A percentile compares a stretch with the other conserved stretches of the same genome.
Evolutionary conservation across 2,888 invertebrate species (phyloP).

Genomic region (Alsophila aescularia): DNA sequence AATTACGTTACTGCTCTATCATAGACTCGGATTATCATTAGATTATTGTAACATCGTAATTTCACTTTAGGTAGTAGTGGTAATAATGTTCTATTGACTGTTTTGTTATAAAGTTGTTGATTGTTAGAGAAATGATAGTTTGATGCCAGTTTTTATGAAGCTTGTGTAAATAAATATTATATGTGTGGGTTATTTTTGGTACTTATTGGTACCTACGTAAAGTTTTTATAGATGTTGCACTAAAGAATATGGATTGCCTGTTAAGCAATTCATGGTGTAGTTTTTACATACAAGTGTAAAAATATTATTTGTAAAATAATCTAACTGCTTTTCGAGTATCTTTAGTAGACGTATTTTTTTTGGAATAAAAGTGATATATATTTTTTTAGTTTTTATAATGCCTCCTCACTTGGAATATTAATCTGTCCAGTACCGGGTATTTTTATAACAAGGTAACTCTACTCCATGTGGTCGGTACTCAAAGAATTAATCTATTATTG

Average conservation of each 20-base stretch:
- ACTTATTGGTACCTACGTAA: background rate
- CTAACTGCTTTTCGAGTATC: too few relatives aligned
- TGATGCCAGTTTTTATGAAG: constrained; percentile 28
- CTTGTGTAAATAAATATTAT: constrained; percentile 4
- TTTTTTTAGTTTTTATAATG: too few relatives aligned
- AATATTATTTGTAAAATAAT: background rate
- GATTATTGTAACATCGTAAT: constrained; percentile 31
- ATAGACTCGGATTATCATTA: constrained; percentile 35
- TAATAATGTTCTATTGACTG: constrained; percentile 34
- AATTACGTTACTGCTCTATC: constrained; percentile 37
- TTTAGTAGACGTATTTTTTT: background rate
- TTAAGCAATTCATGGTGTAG: background rate
- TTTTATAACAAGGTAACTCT: too few relatives aligned
- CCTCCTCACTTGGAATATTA: too few relatives aligned
- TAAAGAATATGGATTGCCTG: background rate
- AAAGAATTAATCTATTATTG: too few relatives aligned
- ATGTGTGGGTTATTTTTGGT: background rate
- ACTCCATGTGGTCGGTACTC: too few relatives aligned
- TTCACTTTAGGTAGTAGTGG: constrained; percentile 24
- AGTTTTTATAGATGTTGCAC: background rate
- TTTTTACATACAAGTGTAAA: too few relatives aligned
- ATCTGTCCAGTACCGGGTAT: too few relatives aligned
- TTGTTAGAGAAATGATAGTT: constrained; percentile 29
- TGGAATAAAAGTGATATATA: background rate
- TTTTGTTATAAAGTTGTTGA: constrained; percentile 40